Evolutionary conservation across 1,140 invertebrate species (phyloP).

Genomic region (Uloborus diversus): DNA sequence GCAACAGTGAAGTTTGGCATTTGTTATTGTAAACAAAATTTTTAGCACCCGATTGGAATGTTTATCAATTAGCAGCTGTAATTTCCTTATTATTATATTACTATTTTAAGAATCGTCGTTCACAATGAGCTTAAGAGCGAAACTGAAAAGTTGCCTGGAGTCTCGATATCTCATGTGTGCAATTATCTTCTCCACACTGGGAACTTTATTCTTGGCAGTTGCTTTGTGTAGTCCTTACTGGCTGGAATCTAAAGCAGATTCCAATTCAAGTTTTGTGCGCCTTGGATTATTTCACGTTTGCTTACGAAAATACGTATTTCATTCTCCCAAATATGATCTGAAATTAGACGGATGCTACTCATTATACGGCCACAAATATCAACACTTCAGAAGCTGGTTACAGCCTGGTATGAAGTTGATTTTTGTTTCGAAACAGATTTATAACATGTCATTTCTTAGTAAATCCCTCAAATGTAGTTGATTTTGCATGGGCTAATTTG

Average conservation of each 20-base stretch:
- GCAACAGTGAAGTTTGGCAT: too few relatives aligned
- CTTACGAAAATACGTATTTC: constrained; percentile 90
- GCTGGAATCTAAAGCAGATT: constrained; percentile 91
- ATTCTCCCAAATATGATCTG: constrained; percentile 88
- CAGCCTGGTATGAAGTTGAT: constrained; percentile 74
- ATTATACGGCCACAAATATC: constrained; percentile 88
- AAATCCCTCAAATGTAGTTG: too few relatives aligned
- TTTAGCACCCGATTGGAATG: too few relatives aligned
- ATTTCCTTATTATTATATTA: too few relatives aligned
- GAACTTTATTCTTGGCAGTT: constrained; percentile 71
- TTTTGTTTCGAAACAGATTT: neutral
- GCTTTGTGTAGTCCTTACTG: constrained; percentile 92
- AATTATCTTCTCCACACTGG: constrained; percentile 62
- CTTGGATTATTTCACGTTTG: constrained; percentile 98
- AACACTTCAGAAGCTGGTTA: constrained; percentile 91
- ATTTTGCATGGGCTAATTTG: too few relatives aligned
- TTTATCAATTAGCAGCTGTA: too few relatives aligned
- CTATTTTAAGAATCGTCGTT: too few relatives aligned
- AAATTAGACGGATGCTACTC: constrained; percentile 92
- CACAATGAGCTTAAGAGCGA: too few relatives aligned
- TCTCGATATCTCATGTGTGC: constrained; percentile 1
- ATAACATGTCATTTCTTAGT: too few relatives aligned
- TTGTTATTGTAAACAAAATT: too few relatives aligned
- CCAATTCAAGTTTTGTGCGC: constrained; percentile 88
- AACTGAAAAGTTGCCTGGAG: too few relatives aligned